Base-by-base conservation (phyloP, 2,113 vertebrate genomes). In the Cairina moschata region DNA sequence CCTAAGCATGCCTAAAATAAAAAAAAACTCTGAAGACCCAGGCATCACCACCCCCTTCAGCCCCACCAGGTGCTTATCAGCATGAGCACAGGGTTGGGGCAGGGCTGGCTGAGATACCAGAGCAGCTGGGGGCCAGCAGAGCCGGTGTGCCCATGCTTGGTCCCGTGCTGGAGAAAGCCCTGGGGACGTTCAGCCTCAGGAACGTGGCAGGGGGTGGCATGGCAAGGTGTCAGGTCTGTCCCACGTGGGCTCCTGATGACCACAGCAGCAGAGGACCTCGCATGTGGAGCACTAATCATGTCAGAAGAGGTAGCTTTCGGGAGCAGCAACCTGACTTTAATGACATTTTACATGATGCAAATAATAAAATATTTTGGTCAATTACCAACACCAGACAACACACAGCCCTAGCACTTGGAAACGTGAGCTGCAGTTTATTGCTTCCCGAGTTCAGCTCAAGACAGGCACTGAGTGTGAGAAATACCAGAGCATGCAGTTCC, bases 201-300 rank as follows among this genome's bases (percentile, higher is more conserved):
- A 56, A 40, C 1, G 1, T 40, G 38, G 26, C 38, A 65, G 3
- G 15, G 38, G 9, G 1, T 40, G 38, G 38, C 26, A 65, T 5
- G 25, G 26, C 26, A 40, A 29, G 36, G 36, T 20, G 36, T 28
- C 36, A 18, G 9, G 62, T 29, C 17, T 38, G 38, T 65, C 38
- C 26, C 17, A 26, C 11, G 28, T 14, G 38, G 26, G 26, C 60
- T 63, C 34, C 60, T 9, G 38, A 26, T 40, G 38, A 11, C 62
- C 26, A 18, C 36, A 28, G 62, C 25, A 65, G 17, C 17, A 40
- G 62, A 40, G 16, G 7, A 40, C 40, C 26, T 17, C 17, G 5
- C 12, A 17, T 7, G 46, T 5, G 31, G 54, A 72, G 38, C 1
- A 4, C 48, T 29, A 46, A n/a, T 26, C 6, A 0, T 3, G 31